phyloP scores from a whole-genome alignment of 2,113 vertebrate genomes.

The Bos indicus region DNA sequence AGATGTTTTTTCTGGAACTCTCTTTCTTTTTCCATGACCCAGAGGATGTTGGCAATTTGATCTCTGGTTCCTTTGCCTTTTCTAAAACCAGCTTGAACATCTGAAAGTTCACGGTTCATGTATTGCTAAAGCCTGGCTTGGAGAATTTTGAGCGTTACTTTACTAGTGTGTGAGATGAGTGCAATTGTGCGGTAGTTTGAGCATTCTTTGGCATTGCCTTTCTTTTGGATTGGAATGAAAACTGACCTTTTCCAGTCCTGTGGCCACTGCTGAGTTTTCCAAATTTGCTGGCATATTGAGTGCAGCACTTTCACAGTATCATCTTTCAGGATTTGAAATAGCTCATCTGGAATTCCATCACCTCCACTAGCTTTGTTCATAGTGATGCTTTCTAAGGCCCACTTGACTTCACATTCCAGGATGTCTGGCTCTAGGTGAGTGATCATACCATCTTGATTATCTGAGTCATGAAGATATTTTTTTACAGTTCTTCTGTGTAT shows the following conservation, averaged over 20 bases:
- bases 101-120: neutral
- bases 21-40: accelerated
- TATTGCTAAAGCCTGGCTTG: neutral
- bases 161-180: neutral
- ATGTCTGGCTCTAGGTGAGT: neutral
- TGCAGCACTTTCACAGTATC: neutral
- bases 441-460: neutral
- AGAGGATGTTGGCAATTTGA: neutral
- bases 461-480: neutral
- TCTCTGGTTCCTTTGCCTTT: neutral
- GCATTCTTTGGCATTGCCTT: neutral
- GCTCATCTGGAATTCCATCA: neutral
- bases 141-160: neutral
- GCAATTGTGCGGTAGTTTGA: neutral
- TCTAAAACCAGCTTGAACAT: neutral
- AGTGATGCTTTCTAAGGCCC: neutral
- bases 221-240: neutral
- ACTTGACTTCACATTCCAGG: neutral
- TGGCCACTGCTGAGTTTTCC: neutral
- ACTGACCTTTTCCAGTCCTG: neutral
- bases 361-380: accelerated
- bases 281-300: neutral
- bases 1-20: neutral
- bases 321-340: neutral
- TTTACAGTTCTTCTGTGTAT: neutral